A percentile compares a stretch with the other conserved stretches of the same genome.
Conservation (phyloP, 2,797 vertebrate species). For the Malurus splendens region DNA sequence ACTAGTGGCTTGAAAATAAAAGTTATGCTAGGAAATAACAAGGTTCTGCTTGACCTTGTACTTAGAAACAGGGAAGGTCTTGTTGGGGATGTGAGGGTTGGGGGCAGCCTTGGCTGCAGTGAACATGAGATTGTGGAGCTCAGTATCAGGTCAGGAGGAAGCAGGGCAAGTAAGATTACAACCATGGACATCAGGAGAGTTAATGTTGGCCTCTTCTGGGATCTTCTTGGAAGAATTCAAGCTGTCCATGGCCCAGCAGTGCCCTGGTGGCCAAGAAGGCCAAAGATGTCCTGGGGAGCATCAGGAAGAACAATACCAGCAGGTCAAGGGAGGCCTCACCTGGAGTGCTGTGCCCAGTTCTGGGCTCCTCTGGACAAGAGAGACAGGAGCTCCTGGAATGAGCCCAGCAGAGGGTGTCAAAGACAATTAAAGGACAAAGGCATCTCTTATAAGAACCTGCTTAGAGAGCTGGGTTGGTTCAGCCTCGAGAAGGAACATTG, state of each 20-base stretch:
- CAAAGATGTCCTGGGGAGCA: fast-evolving
- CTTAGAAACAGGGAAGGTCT: not conserved
- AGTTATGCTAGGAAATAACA: not conserved
- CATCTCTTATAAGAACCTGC: not conserved
- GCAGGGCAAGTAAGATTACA: not conserved
- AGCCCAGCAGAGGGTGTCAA: not conserved
- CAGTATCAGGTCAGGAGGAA: fast-evolving
- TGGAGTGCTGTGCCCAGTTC: not conserved
- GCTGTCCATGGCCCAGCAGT: not conserved
- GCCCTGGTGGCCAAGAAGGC: not conserved
- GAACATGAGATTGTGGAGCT: not conserved
- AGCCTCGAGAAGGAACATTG: not conserved
- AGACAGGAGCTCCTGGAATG: not conserved
- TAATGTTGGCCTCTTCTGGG: fast-evolving
- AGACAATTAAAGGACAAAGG: not conserved
- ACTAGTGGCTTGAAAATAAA: not conserved
- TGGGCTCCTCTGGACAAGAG: not conserved
- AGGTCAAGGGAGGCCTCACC: fast-evolving
- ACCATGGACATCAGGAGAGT: not conserved
- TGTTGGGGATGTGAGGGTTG: not conserved
- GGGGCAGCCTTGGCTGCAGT: not conserved
- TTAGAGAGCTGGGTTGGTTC: not conserved
- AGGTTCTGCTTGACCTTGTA: not conserved
- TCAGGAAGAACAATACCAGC: fast-evolving
- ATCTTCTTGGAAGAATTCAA: not conserved